Evolutionary conservation across 2,797 vertebrate species (phyloP), one percentile per base, ranked within the genome.

Genomic region (Esox lucius): DNA sequence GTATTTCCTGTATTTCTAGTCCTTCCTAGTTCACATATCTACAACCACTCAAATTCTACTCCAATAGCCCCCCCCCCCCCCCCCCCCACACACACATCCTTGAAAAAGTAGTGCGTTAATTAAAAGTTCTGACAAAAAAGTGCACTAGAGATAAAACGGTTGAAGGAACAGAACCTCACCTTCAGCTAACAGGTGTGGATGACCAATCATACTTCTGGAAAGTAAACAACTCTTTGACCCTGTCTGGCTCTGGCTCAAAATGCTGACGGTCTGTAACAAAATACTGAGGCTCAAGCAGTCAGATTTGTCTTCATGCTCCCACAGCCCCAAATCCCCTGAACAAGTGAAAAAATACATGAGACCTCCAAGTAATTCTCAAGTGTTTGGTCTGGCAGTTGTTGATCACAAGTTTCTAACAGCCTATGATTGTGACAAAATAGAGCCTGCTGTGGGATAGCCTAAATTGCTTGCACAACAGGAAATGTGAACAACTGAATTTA

Each of bases 121-220:
- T 61, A 3, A 2, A 56, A 56, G n/a, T 56, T n/a, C 19, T 56
- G 53, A 22, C 8, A 61, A 61, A 61, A 3, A 26, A 61, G 56
- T 26, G 22, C 56, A 22, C 56, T 61, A 24, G 12, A 61, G 56
- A 61, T 46, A 13, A 61, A 61, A 12, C 11, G 22, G 11, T 59
- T 24, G 56, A 13, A 46, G 28, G 8, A 49, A 73, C 69, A 15
- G 28, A 73, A 56, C 33, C 67, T 75, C 53, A 68, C 62, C 49
- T 68, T 66, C 53, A 66, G 68, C 46, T 72, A 28, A 56, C 59
- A 56, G 39, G 56, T 26, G 56, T 61, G 56, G 56, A 24, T 24
- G 11, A 61, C 56, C 56, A 61, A 61, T 61, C 56, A 61, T 61
- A 61, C 22, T 61, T 61, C 56, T 61, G 11, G 11, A 61, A 61